phyloP scores from a whole-genome alignment of 1,140 invertebrate species.

The Diplogasteroides magnus region DNA sequence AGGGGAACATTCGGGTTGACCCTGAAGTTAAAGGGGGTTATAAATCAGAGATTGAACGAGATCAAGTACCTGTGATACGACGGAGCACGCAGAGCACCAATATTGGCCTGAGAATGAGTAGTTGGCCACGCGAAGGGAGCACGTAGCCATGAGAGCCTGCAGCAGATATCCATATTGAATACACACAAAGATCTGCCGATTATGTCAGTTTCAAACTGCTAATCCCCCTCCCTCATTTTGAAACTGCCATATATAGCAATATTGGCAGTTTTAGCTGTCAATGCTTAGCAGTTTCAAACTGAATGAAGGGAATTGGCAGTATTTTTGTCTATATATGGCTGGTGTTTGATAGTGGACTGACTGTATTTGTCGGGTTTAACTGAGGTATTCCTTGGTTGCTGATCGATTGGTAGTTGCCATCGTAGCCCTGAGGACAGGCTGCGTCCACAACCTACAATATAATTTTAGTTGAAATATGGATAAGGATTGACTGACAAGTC shows the following conservation, averaged over 20 bases:
- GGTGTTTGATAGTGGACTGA: too few species aligned
- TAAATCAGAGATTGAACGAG: neutral
- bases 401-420: slow-evolving; percentile 43
- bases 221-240: too few species aligned
- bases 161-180: too few species aligned
- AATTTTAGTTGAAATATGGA: neutral
- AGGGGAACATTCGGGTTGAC: slow-evolving; percentile 52
- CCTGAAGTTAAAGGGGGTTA: slow-evolving; percentile 20
- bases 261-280: too few species aligned
- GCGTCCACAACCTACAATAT: slow-evolving; percentile 42
- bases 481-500: slow-evolving; percentile 29
- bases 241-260: too few species aligned
- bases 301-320: too few species aligned
- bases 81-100: slow-evolving; percentile 55
- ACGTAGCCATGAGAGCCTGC: slow-evolving; percentile 34
- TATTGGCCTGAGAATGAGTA: slow-evolving; percentile 53
- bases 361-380: neutral
- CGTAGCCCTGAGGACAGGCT: slow-evolving; percentile 44
- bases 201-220: too few species aligned
- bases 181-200: too few species aligned
- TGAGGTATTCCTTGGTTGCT: neutral
- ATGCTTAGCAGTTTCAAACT: too few species aligned
- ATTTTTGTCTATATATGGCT: too few species aligned
- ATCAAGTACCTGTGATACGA: slow-evolving; percentile 31
- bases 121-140: slow-evolving; percentile 46